Conservation (phyloP, 2,888 invertebrate species). For the Sylvicola cinctus region DNA sequence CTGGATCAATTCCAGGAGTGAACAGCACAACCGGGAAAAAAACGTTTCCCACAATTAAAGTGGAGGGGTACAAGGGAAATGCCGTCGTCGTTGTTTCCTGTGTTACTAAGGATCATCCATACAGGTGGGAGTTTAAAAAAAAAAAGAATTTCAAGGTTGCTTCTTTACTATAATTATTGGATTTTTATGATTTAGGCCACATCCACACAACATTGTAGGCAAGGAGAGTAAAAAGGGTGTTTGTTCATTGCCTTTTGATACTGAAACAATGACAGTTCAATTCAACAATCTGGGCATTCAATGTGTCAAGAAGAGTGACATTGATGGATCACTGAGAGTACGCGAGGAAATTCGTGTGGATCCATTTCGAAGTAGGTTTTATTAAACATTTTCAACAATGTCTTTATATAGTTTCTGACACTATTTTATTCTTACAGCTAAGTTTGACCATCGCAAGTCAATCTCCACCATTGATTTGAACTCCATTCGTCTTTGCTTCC, state of each 20-base stretch:
- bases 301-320: conserved; percentile 38
- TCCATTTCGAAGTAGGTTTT: conserved; percentile 32
- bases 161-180: too few species aligned
- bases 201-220: conserved; percentile 38
- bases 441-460: conserved; percentile 29
- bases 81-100: conserved; percentile 38
- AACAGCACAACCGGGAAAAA: conserved; percentile 31
- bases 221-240: conserved; percentile 36
- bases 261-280: conserved; percentile 22
- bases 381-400: not conserved
- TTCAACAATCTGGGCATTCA: conserved; percentile 39
- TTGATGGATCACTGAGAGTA: conserved; percentile 29
- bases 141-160: too few species aligned
- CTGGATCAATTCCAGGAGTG: conserved; percentile 37
- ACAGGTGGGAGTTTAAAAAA: conserved; percentile 13
- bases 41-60: conserved; percentile 36
- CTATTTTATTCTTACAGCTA: conserved; percentile 23
- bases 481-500: conserved; percentile 36
- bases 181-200: too few species aligned
- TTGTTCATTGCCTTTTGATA: conserved; percentile 27
- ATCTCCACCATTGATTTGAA: conserved; percentile 33
- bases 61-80: conserved; percentile 29
- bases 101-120: conserved; percentile 35
- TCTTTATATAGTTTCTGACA: not conserved
- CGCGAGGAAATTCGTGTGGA: conserved; percentile 34